A percentile compares a stretch with the other conserved stretches of the same genome.
These are phyloP conservation scores for Platygyra sinensis DNA, from an alignment of 64 coral and sea anemone species.

Conservation along the genomic window DNA sequence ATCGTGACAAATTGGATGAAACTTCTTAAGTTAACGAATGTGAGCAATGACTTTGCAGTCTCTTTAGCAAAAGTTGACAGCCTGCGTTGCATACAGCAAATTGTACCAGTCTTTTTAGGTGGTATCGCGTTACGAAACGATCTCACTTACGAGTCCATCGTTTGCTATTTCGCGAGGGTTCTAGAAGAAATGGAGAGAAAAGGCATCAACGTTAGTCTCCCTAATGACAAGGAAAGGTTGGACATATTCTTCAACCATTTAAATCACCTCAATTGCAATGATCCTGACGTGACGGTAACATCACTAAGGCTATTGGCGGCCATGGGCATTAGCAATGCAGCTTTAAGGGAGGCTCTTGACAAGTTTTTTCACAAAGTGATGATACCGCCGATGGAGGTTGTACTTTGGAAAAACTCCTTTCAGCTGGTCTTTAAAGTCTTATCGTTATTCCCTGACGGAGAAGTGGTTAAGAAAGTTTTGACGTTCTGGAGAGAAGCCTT, in stretches of 20 bases:
- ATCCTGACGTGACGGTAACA: background rate
- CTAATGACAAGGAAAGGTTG: background rate
- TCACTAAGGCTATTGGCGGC: background rate
- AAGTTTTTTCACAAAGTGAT: background rate
- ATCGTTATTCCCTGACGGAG: background rate
- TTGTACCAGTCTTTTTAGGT: background rate
- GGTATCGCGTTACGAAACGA: background rate
- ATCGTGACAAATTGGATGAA: background rate
- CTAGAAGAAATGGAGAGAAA: background rate
- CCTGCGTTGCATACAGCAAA: background rate
- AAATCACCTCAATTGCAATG: background rate
- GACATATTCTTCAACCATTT: background rate
- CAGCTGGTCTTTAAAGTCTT: background rate
- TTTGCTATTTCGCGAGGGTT: background rate
- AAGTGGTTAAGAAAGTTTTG: background rate
- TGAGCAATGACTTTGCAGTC: slow-evolving; percentile 10
- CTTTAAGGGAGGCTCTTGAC: background rate
- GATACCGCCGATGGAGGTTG: no score
- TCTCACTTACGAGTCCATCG: background rate
- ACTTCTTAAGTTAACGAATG: background rate
- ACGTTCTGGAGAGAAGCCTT: background rate
- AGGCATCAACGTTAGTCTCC: background rate
- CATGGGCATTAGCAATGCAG: background rate
- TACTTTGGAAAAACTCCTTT: background rate
- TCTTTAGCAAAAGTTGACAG: background rate